These are phyloP conservation scores for Cheilosia variabilis DNA, from an alignment of 2,888 invertebrate species.

Conservation along the genomic window DNA sequence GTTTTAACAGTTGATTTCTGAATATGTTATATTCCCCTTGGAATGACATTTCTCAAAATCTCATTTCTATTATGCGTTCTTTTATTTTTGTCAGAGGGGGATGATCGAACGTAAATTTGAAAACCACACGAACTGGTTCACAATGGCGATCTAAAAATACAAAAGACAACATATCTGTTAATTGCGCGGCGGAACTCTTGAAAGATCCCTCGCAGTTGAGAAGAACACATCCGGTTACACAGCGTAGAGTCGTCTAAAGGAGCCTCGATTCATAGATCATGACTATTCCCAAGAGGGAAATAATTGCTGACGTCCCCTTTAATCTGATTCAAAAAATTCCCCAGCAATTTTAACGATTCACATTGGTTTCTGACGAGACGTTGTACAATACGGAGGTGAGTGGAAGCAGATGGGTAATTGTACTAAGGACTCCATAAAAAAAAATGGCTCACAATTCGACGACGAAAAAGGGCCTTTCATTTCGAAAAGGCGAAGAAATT, in stretches of 20 bases:
- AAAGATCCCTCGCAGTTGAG: slow-evolving; percentile 3
- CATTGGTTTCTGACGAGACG: too few species aligned
- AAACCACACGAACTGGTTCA: slow-evolving; percentile 15
- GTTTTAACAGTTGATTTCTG: too few species aligned
- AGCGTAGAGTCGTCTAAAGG: neutral
- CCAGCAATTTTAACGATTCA: too few species aligned
- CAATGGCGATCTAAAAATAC: slow-evolving; percentile 33
- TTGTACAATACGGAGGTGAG: too few species aligned
- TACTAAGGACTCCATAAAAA: too few species aligned
- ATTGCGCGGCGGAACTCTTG: neutral
- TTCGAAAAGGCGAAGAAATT: too few species aligned
- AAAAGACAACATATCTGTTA: slow-evolving; percentile 2
- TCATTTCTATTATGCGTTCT: too few species aligned
- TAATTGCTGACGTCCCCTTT: neutral
- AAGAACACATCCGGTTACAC: slow-evolving; percentile 31
- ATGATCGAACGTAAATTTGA: neutral
- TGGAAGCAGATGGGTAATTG: too few species aligned
- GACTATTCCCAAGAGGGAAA: slow-evolving; percentile 11
- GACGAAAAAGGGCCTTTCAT: too few species aligned
- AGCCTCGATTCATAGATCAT: slow-evolving; percentile 15
- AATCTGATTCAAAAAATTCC: neutral
- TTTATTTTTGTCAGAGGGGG: too few species aligned
- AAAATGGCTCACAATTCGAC: too few species aligned
- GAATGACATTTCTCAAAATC: neutral
- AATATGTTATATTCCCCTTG: neutral